Base-by-base conservation (phyloP, 2,888 invertebrate genomes). In the Polydesmus complanatus region DNA sequence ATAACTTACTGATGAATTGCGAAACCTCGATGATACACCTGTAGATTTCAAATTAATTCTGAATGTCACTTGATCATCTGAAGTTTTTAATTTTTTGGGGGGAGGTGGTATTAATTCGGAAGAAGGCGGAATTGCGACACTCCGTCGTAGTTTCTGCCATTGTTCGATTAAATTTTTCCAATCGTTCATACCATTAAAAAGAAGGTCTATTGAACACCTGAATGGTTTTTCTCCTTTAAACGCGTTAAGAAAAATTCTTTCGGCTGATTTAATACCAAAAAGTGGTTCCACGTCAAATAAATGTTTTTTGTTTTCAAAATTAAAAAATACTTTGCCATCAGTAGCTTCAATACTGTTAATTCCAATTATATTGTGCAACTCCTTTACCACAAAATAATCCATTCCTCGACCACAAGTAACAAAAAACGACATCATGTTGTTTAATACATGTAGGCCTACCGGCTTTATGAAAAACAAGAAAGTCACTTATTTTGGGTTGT, bases 371-470 rank as follows among this genome's bases (percentile, higher is more conserved):
- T 21, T 22, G 22, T 21, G 19, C 3, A 56, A 27, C 48, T 56
- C 56, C 19, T 49, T 56, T 1, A 48, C 22, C 37, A 49, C 56
- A 19, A 47, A 56, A 48, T 37, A 56, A 22, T 56, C 56, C 49
- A 56, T 48, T 19, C 56, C 56, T 11, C 56, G 48, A 49, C 56
- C 56, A 56, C 56, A 56, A 56, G 56, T 56, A 18, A 56, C 56
- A 25, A 56, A 56, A 48, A 56, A 56, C n/a, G n/a, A n/a, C n/a
- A n/a, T n/a, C n/a, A n/a, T n/a, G n/a, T n/a, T n/a, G n/a, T n/a
- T n/a, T n/a, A n/a, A n/a, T n/a, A n/a, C n/a, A n/a, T n/a, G n/a
- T n/a, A n/a, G n/a, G n/a, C n/a, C n/a, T n/a, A n/a, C n/a, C n/a
- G n/a, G n/a, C n/a, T n/a, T n/a, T n/a, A n/a, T n/a, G n/a, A n/a